Conservation (phyloP, 2,113 vertebrate genomes). For the Prinia subflava region DNA sequence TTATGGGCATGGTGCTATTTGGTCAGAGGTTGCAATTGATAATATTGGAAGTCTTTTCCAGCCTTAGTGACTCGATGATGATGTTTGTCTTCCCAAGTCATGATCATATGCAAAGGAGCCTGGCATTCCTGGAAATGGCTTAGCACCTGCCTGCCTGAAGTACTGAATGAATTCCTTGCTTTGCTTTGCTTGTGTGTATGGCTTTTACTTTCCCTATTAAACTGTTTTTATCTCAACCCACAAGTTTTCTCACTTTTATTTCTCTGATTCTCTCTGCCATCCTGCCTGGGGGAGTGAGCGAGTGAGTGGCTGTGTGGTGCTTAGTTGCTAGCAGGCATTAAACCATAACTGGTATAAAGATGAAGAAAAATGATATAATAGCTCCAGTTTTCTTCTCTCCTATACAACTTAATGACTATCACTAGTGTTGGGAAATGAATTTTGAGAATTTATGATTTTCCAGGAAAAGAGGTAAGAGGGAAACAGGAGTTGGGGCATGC, state of each 20-base stretch:
- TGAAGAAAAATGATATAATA: background rate
- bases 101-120: background rate
- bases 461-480: background rate
- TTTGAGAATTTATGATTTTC: background rate
- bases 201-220: background rate
- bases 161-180: background rate
- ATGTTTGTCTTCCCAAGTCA: background rate
- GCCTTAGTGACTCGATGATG: background rate
- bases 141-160: background rate
- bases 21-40: background rate
- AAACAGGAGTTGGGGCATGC: background rate
- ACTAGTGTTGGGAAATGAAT: background rate
- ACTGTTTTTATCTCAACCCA: background rate
- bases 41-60: background rate
- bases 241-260: background rate
- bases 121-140: background rate
- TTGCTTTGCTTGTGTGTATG: background rate
- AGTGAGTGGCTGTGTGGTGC: background rate
- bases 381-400: background rate
- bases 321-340: background rate
- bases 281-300: background rate
- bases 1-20: background rate
- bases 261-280: background rate
- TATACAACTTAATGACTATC: background rate
- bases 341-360: background rate